Base-by-base conservation (phyloP, 2,888 invertebrate species). In the Poecilobothrus nobilitatus region DNA sequence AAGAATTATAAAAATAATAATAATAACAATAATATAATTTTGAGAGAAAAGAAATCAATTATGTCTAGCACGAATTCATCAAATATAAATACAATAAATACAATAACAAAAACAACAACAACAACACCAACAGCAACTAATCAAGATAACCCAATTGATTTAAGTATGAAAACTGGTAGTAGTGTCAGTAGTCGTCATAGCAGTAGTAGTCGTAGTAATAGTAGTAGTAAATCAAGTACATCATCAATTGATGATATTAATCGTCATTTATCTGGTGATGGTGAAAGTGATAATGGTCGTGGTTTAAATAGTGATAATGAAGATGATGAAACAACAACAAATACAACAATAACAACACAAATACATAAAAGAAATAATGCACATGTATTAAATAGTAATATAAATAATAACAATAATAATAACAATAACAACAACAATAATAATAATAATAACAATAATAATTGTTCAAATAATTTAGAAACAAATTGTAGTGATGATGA, bases 101-200 rank as follows among this genome's bases (percentile, higher is more conserved):
- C 44, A 27, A 37, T 70, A 68, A 83, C 84, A 69, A 15, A 66
- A 27, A 79, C 82, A 61, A 81, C 84, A 74, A 76, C 82, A 8
- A 81, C 83, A 66, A 68, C 67, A n/a, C 68, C 68, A 15, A 83
- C 83, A 0, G 73, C 84, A 0, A 74, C 72, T 12, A 79, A 84
- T 0, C 91, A 91, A 77, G 91, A 91, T 73, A 88, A 89, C 76
- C 92, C 92, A 1, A 92, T 92, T 79, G 92, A 92, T 77, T 81
- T 92, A 72, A 91, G 91, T 61, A 89, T 91, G 83, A 90, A 89
- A 76, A 85, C 88, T 0, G 85, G 85, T 27, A 89, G 88, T 64
- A 76, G 79, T 63, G 63, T 22, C 22, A 63, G 63, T 63, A 63
- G 22, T 63, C 21, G 22, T 63, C 21, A 15, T 21, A 63, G 63